Evolutionary conservation across 1,140 invertebrate species (phyloP).

Genomic region (Aphidius ervi): DNA sequence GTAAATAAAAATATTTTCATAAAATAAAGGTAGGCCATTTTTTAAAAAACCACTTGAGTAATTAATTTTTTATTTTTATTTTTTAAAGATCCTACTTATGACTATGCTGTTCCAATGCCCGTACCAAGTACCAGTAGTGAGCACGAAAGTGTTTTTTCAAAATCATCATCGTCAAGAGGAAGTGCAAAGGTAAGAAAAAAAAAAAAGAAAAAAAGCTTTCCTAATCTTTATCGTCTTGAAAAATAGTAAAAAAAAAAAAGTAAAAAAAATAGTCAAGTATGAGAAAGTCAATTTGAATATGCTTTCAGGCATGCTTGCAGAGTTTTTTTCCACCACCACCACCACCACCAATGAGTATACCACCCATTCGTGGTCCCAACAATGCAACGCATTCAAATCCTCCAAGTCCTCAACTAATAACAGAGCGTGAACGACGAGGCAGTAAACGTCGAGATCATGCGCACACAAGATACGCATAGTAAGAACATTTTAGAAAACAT

Average conservation of each 20-base stretch:
- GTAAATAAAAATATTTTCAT: too few species aligned
- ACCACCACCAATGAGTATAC: slow-evolving; percentile 49
- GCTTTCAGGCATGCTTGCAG: slow-evolving; percentile 50
- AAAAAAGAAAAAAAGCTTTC: not conserved
- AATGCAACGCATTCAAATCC: slow-evolving; percentile 51
- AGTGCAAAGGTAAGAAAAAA: slow-evolving; percentile 45
- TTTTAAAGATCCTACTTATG: slow-evolving; percentile 52
- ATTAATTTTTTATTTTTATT: slow-evolving; percentile 16
- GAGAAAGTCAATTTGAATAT: not conserved
- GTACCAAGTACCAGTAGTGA: slow-evolving; percentile 51
- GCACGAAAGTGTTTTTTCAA: slow-evolving; percentile 55
- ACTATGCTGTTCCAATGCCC: slow-evolving; percentile 55
- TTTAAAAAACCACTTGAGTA: too few species aligned
- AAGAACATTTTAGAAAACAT: slow-evolving; percentile 10
- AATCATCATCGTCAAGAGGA: slow-evolving; percentile 51
- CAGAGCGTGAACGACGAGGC: slow-evolving; percentile 43
- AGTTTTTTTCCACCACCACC: slow-evolving; percentile 53
- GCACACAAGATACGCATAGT: slow-evolving; percentile 51
- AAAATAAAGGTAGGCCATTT: too few species aligned
- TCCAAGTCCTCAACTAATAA: slow-evolving; percentile 50
- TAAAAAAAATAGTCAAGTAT: not conserved
- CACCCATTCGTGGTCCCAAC: slow-evolving; percentile 45
- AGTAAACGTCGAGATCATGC: slow-evolving; percentile 51
- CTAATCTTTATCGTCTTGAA: not conserved
- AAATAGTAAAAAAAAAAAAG: not conserved